Base-by-base conservation (phyloP, 2,113 vertebrate species). In the Tretioscincus oriximinensis region DNA sequence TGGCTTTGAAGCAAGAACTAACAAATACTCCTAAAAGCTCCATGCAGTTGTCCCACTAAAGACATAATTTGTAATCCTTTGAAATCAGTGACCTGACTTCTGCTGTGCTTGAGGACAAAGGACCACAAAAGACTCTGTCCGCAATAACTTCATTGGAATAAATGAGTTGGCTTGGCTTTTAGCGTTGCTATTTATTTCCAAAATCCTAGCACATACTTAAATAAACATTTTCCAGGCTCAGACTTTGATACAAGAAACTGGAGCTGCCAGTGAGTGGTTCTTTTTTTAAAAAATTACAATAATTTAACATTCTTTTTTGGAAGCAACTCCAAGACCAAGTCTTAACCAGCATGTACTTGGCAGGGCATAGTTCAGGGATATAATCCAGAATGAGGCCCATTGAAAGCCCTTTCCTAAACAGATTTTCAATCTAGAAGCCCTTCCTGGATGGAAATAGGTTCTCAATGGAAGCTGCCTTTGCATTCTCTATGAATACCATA, bases 1-100 rank as follows among this genome's bases (percentile, higher is more conserved):
- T 82, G 78, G 61, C 76, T 84, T 86, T 82, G 84, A 78, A 67
- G 47, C 60, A 82, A 10, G 21, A 83, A 61, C 73, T 85, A 81
- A 29, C 75, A 74, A 41, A 77, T 84, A 86, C 71, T 74, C 67
- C 31, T 80, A 83, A 90, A 80, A 63, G 7, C 49, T 68, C 76
- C 49, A 76, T 20, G 6, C 58, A 24, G 47, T 66, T 21, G 14
- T 16, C 9, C 45, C 7, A 12, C n/a, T 28, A 77, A 20, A 72
- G 54, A 28, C 63, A 6, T 54, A 49, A 31, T 60, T 12, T 47
- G 47, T 58, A 82, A 31, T 26, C 29, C 31, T 5, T 71, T 51
- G 45, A 26, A 64, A 58, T 61, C 29, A 79, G 83, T 28, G 1
- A 29, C 31, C 29, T 47, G 0, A 76, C 2, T 54, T 71, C 70